Evolutionary conservation across 2,797 vertebrate genomes (phyloP), one percentile per base, ranked within the genome.

Genomic region (Eupleurogrammus muticus): DNA sequence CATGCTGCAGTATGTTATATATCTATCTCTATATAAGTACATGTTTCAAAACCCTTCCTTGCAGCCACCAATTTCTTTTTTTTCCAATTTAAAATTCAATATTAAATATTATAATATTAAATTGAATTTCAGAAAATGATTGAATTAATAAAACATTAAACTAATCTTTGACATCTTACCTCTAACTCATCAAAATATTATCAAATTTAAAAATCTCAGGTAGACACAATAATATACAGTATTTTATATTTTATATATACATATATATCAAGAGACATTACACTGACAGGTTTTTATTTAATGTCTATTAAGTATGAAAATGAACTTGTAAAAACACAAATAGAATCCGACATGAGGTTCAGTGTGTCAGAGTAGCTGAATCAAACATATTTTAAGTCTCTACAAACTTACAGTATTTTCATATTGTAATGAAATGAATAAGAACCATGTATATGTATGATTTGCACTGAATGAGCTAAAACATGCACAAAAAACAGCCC

Each of bases 1-100:
- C 24, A 53, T 40, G 42, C 11, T 20, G 38, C 7, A 51, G 32
- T 9, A 70, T 8, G 36, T 82, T 32, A 66, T 23, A 69, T 66
- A 10, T 35, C n/a, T 5, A n/a, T n/a, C n/a, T n/a, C n/a, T n/a
- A n/a, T n/a, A n/a, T n/a, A 12, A 36, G 28, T n/a, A 38, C 14
- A 24, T 40, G 14, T 55, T 61, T 61, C 4, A n/a, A n/a, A 50
- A 53, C 24, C n/a, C n/a, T 52, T 46, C 9, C 12, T 21, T 16
- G 19, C 40, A 52, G 17, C 38, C 13, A 40, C 38, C 13, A 5
- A 40, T 40, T 40, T 40, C 13, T 28, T 28, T 6, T 28, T 28
- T 28, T 28, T 6, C n/a, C n/a, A n/a, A 28, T 28, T 28, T 3
- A 28, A 28, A 28, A 28, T n/a, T n/a, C n/a, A n/a, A n/a, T n/a